Percentiles rank a stretch among this genome's conserved stretches.
phyloP scores from a whole-genome alignment of 2,888 invertebrate genomes.

The Drosophila incognita region DNA sequence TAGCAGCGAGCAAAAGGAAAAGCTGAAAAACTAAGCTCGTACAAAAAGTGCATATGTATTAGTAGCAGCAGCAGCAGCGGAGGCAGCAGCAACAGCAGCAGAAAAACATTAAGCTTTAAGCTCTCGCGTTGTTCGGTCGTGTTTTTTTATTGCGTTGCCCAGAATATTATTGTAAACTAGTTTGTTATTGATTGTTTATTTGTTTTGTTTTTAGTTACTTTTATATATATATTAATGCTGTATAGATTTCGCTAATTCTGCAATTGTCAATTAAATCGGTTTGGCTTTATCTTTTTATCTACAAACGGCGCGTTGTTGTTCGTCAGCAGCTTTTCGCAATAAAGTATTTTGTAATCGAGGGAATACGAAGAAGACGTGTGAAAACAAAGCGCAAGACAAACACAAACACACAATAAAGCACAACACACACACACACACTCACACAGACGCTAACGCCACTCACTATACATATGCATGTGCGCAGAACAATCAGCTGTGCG shows the following conservation, averaged over 20 bases:
- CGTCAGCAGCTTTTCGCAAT: constrained; percentile 22
- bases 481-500: constrained; percentile 38
- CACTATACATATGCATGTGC: constrained; percentile 1
- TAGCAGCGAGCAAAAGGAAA: constrained; percentile 15
- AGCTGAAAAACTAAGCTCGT: constrained; percentile 37
- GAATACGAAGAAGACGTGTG: constrained; percentile 25
- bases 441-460: not conserved
- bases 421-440: not conserved
- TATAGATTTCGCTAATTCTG: not conserved
- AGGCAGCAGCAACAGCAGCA: not conserved
- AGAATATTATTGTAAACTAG: constrained; percentile 8
- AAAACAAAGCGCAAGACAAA: constrained; percentile 30
- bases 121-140: constrained; percentile 60
- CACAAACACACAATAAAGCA: constrained; percentile 16
- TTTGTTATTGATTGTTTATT: constrained; percentile 3
- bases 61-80: not conserved
- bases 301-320: constrained; percentile 16
- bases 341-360: constrained; percentile 33
- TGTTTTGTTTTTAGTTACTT: constrained; percentile 7
- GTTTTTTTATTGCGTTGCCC: constrained; percentile 40
- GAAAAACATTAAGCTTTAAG: constrained; percentile 69
- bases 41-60: constrained; percentile 19
- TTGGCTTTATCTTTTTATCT: constrained; percentile 14
- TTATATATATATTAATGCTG: not conserved
- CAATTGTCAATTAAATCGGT: not conserved